Evolutionary conservation across 2,797 vertebrate genomes (phyloP), one percentile per base, ranked within the genome.

Genomic region (Potorous gilbertii): DNA sequence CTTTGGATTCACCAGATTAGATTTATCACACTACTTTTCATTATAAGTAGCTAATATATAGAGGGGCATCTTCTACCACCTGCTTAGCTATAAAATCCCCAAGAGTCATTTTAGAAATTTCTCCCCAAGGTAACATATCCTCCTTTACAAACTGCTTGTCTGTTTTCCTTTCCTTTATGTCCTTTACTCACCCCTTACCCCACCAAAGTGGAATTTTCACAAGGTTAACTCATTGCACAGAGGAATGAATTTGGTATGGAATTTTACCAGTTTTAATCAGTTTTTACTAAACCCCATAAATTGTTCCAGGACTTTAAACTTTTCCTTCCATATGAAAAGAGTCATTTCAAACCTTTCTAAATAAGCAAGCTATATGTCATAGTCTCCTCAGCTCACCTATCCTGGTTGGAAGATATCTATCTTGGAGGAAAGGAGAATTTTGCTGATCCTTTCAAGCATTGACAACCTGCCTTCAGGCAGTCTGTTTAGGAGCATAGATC

Each of bases 11-110:
- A 95, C 93, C 90, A 92, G 91, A 96, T 96, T 90, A 50, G 55
- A 96, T 96, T 96, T 96, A 93, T 93, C 93, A 90, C 14, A 95
- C 29, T 91, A 90, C 92, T 96, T 96, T 87, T 95, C 96, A 95
- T 97, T 97, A 96, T 89, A 29, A 81, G 54, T 89, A 95, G 55
- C 96, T 95, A 97, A 97, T 97, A 92, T 91, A 93, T 52, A 96
- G 46, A 94, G 92, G 94, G 34, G 28, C 81, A 87, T 95, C 10
- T 97, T 91, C 94, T 96, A 89, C 62, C 34, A 92, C 54, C 96
- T 97, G 92, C 92, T 95, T 96, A 97, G 96, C 96, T 91, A 95
- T 66, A 95, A 90, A 91, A 96, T 56, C 57, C 92, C 40, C 74
- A 27, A 50, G 95, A 96, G 62, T 89, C 94, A 91, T 94, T 92